phyloP scores from a whole-genome alignment of 2,797 vertebrate genomes.

The Oryzias dopingdopingensis region DNA sequence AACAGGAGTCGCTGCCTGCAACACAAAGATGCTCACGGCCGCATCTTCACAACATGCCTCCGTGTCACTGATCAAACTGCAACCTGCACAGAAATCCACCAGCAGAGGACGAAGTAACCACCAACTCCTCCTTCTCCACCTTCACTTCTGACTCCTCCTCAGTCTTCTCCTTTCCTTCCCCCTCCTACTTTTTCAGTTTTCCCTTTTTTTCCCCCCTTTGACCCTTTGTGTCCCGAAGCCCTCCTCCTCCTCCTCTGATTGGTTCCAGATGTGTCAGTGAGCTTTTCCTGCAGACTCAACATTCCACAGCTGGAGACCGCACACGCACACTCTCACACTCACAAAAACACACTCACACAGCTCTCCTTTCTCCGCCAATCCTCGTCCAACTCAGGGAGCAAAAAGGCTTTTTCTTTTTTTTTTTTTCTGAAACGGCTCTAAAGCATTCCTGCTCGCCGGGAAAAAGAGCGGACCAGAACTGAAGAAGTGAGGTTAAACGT shows the following conservation, averaged over 20 bases:
- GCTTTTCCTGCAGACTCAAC: slow-evolving; percentile 80
- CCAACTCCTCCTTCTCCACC: slow-evolving; percentile 25
- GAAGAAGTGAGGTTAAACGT: slow-evolving; percentile 25
- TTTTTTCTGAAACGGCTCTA: slow-evolving; percentile 46
- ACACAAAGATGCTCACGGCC: slow-evolving; percentile 11
- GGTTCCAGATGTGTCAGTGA: slow-evolving; percentile 79
- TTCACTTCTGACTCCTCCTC: slow-evolving; percentile 42
- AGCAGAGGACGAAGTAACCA: slow-evolving; percentile 58
- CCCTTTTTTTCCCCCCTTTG: slow-evolving; percentile 34
- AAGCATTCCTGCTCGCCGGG: slow-evolving; percentile 52
- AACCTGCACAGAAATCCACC: slow-evolving; percentile 48
- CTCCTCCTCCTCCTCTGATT: slow-evolving; percentile 69
- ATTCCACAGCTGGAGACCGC: slow-evolving; percentile 78
- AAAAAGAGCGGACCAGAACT: slow-evolving; percentile 34
- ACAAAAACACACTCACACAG: slow-evolving; percentile 25
- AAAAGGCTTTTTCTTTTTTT: slow-evolving; percentile 29
- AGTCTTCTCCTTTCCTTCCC: slow-evolving; percentile 1
- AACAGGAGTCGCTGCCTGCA: slow-evolving; percentile 40
- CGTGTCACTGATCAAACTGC: slow-evolving; percentile 7
- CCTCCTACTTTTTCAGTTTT: slow-evolving; percentile 25
- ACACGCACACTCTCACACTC: slow-evolving; percentile 41
- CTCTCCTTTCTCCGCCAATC: slow-evolving; percentile 60
- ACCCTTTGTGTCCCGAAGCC: slow-evolving; percentile 65
- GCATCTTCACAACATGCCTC: slow-evolving; percentile 14
- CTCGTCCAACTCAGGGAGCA: slow-evolving; percentile 45